Evolutionary conservation across 2,888 invertebrate genomes (phyloP).

Genomic region (Ectropis crepuscularia): DNA sequence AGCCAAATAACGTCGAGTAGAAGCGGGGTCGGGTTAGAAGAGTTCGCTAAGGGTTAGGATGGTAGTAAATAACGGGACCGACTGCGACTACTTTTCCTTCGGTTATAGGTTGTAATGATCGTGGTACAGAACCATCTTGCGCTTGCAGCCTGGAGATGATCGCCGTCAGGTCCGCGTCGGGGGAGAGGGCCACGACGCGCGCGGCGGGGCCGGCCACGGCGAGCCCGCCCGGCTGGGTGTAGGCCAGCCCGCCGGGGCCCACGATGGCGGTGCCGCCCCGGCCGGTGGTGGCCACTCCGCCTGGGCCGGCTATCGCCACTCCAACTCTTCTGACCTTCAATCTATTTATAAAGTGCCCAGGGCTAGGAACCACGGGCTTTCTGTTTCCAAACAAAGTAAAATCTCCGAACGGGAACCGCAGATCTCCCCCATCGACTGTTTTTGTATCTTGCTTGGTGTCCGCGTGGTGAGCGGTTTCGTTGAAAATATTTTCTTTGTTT

Average conservation of each 20-base stretch:
- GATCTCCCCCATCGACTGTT: constrained; percentile 47
- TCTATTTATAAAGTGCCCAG: constrained; percentile 88
- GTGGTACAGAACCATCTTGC: constrained; percentile 68
- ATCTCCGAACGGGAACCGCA: constrained; percentile 43
- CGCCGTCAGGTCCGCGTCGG: constrained; percentile 85
- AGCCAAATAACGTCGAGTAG: constrained; percentile 12
- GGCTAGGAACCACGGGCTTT: constrained; percentile 72
- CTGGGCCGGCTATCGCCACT: constrained; percentile 92
- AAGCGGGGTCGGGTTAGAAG: constrained; percentile 46
- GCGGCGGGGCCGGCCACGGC: constrained; percentile 91
- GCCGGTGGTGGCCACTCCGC: constrained; percentile 92
- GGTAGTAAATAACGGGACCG: constrained; percentile 90
- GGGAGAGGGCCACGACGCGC: constrained; percentile 88
- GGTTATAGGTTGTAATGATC: constrained; percentile 79
- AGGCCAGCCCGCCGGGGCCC: constrained; percentile 90
- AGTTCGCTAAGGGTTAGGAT: constrained; percentile 69
- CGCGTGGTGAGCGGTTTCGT: constrained; percentile 51
- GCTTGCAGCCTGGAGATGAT: constrained; percentile 75
- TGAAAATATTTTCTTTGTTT: constrained; percentile 59
- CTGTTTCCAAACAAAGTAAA: constrained; percentile 42
- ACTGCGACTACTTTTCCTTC: constrained; percentile 89
- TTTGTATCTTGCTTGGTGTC: constrained; percentile 53
- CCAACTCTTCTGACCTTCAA: constrained; percentile 90
- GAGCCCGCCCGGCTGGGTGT: constrained; percentile 90
- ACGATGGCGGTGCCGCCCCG: constrained; percentile 92